phyloP scores from a whole-genome alignment of 2,113 vertebrate species.

The Polypterus senegalus region DNA sequence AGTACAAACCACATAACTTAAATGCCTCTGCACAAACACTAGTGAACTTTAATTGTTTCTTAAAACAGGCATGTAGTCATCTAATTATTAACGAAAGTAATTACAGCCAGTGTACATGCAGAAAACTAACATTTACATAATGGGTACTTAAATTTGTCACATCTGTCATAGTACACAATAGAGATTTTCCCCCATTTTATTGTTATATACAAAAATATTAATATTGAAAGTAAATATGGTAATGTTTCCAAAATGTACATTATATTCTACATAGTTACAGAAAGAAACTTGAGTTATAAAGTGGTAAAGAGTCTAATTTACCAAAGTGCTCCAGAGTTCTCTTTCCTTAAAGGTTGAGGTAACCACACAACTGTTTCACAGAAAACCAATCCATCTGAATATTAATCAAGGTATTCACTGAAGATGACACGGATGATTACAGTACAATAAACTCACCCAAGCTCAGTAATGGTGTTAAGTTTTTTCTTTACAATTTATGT shows the following conservation, averaged over 20 bases:
- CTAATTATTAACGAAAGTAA: conserved; percentile 6
- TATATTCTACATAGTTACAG: conserved; percentile 7
- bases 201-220: not conserved
- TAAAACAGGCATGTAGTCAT: conserved; percentile 11
- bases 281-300: conserved; percentile 1
- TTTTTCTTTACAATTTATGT: too few species aligned
- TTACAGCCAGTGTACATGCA: conserved; percentile 8
- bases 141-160: conserved; percentile 1
- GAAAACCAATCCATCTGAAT: not conserved
- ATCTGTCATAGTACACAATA: conserved; percentile 4
- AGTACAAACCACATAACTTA: not conserved
- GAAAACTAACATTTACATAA: not conserved
- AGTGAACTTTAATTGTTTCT: conserved; percentile 7
- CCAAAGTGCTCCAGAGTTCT: conserved; percentile 1
- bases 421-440: too few species aligned
- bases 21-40: not conserved
- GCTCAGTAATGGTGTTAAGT: too few species aligned
- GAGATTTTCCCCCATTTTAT: too few species aligned
- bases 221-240: conserved; percentile 1
- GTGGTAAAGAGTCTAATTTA: not conserved
- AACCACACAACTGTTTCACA: not conserved
- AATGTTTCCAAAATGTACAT: conserved; percentile 1
- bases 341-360: conserved; percentile 4
- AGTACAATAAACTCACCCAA: too few species aligned
- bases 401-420: too few species aligned